These are phyloP conservation scores for Erinaceus europaeus DNA, from an alignment of 2,113 vertebrate genomes.

Conservation along the genomic window DNA sequence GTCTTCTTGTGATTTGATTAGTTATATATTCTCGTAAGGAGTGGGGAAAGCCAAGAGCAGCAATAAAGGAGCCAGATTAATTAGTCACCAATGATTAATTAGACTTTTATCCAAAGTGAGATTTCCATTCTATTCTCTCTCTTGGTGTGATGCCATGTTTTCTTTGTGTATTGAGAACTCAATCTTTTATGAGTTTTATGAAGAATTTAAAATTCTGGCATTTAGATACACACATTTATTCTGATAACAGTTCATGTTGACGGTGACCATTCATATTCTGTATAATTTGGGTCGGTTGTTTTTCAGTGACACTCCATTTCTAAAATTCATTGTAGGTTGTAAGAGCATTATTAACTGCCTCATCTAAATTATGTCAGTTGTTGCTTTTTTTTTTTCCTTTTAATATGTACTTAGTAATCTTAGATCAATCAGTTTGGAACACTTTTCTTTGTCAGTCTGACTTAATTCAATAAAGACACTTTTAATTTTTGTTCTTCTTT, in stretches of 20 bases:
- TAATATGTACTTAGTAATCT: constrained; percentile 25
- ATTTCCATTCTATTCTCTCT: constrained; percentile 29
- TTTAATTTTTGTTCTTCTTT: too few relatives aligned
- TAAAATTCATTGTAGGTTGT: neutral
- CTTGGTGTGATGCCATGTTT: constrained; percentile 48
- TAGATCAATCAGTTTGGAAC: neutral
- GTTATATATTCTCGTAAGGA: neutral
- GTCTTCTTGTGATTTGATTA: constrained; percentile 4
- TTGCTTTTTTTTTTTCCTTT: too few relatives aligned
- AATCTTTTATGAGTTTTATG: constrained; percentile 23
- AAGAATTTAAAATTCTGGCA: constrained; percentile 33
- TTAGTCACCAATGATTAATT: constrained; percentile 69
- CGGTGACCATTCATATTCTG: neutral
- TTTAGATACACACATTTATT: constrained; percentile 22
- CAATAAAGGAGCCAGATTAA: constrained; percentile 62
- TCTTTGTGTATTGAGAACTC: constrained; percentile 40
- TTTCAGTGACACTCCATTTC: neutral
- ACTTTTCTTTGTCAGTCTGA: neutral
- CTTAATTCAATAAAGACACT: neutral
- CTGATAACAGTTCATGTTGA: constrained; percentile 5
- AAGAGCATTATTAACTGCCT: neutral
- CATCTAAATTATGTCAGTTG: neutral
- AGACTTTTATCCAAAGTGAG: constrained; percentile 42
- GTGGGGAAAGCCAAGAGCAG: constrained; percentile 25
- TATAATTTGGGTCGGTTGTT: neutral